Percentiles rank a stretch among this genome's conserved stretches.
phyloP scores from a whole-genome alignment of 1,140 invertebrate species.

The Mycetomoellerius zeteki region DNA sequence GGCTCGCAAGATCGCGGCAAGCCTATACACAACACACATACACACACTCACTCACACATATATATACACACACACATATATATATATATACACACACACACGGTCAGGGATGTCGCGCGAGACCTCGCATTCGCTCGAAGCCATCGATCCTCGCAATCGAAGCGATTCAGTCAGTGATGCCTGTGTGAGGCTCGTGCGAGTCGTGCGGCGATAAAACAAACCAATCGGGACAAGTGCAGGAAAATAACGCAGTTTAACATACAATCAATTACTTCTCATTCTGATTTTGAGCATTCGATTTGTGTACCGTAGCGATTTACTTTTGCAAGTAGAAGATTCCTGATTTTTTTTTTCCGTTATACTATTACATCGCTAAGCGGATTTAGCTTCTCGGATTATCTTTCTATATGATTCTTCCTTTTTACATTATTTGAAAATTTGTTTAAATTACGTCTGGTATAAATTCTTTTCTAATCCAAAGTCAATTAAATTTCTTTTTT shows the following conservation, averaged over 20 bases:
- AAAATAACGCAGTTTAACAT: conserved; percentile 27
- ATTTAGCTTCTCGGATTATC: neutral
- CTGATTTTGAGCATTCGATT: conserved; percentile 10
- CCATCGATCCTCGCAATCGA: conserved; percentile 54
- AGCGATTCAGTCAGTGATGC: conserved; percentile 57
- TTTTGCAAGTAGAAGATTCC: neutral
- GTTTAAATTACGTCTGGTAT: neutral
- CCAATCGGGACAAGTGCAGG: conserved; percentile 43
- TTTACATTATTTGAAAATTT: neutral
- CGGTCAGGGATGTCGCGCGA: conserved; percentile 46
- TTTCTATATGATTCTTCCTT: conserved; percentile 5
- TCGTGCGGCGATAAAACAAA: neutral
- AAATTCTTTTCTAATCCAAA: neutral
- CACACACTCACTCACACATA: too few species aligned
- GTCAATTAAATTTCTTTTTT: conserved; percentile 5
- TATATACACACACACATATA: too few species aligned
- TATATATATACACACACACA: neutral
- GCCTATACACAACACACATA: too few species aligned
- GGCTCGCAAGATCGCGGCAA: conserved; percentile 10
- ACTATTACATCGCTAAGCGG: neutral
- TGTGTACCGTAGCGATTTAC: conserved; percentile 5
- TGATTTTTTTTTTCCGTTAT: neutral
- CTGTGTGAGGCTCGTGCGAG: conserved; percentile 27
- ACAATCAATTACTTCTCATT: neutral
- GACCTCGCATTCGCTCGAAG: conserved; percentile 36